Percentiles rank a stretch among this genome's conserved stretches.
Conservation (phyloP, 2,888 invertebrate genomes). For the Schrankia costaestrigalis region DNA sequence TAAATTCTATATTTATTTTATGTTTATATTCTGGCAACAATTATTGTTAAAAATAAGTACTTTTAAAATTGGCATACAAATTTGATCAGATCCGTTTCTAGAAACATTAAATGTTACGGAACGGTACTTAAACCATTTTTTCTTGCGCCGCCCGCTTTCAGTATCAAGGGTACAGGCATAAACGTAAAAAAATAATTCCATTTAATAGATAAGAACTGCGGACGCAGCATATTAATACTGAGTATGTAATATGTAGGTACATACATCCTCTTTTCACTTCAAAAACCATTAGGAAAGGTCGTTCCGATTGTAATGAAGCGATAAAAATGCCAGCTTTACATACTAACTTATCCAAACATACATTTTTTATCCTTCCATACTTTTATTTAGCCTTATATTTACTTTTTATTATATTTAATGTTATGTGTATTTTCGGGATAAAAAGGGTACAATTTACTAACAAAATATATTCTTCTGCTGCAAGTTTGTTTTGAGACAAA, state of each 20-base stretch:
- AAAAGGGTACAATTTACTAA: constrained; percentile 16
- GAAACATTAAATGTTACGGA: too few species aligned
- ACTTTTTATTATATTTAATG: constrained; percentile 12
- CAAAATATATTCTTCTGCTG: too few species aligned
- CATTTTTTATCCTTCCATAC: constrained; percentile 12
- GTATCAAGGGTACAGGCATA: constrained; percentile 9
- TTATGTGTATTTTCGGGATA: constrained; percentile 19
- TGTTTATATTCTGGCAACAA: too few species aligned
- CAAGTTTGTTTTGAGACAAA: constrained; percentile 3
- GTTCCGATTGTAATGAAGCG: constrained; percentile 33
- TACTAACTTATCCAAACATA: constrained; percentile 24
- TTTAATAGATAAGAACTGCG: constrained; percentile 30
- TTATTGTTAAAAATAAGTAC: too few species aligned
- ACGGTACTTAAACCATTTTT: constrained; percentile 14
- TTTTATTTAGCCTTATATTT: constrained; percentile 8
- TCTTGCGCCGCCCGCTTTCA: constrained; percentile 5
- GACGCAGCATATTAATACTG: constrained; percentile 22
- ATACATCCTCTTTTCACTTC: constrained; percentile 27
- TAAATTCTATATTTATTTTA: too few species aligned
- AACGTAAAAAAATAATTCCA: constrained; percentile 19
- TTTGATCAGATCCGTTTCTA: constrained; percentile 13
- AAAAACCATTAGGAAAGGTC: constrained; percentile 33
- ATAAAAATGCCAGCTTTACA: constrained; percentile 30
- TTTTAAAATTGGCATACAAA: constrained; percentile 21
- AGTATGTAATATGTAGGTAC: constrained; percentile 24